phyloP scores from a whole-genome alignment of 2,888 invertebrate genomes.

The Eledona agricola region DNA sequence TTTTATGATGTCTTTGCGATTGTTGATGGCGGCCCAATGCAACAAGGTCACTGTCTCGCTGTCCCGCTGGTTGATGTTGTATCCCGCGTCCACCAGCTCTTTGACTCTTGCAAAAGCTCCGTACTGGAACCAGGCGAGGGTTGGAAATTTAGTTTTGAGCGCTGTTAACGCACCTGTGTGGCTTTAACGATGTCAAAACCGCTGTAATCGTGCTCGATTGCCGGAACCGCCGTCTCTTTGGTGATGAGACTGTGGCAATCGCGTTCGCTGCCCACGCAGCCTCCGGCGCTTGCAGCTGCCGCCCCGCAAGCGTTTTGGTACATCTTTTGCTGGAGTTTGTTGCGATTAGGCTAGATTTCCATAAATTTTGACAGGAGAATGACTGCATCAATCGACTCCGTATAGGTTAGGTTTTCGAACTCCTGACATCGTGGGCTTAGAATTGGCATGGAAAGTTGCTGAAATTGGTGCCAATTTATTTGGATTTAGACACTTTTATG shows the following conservation, averaged over 20 bases:
- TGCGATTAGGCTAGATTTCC: constrained; percentile 2
- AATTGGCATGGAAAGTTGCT: too few relatives aligned
- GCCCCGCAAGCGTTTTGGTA: constrained; percentile 79
- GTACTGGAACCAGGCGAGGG: constrained; percentile 66
- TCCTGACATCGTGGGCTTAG: too few relatives aligned
- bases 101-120: constrained; percentile 85
- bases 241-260: constrained; percentile 70
- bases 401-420: constrained; percentile 22
- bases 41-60: constrained; percentile 94
- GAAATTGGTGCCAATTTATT: too few relatives aligned
- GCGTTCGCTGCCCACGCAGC: constrained; percentile 70
- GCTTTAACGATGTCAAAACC: constrained; percentile 93
- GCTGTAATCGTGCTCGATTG: constrained; percentile 77
- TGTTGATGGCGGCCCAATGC: constrained; percentile 99
- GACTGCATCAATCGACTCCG: constrained; percentile 14
- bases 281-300: constrained; percentile 71
- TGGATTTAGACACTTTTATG: too few relatives aligned
- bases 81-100: constrained; percentile 90
- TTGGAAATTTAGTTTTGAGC: neutral
- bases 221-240: constrained; percentile 70
- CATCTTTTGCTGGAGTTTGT: constrained; percentile 61
- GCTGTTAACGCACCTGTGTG: constrained; percentile 73
- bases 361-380: constrained; percentile 27
- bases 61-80: constrained; percentile 94
- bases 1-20: constrained; percentile 89